Percentiles rank a stretch among this genome's conserved stretches.
Conservation (phyloP, 2,888 invertebrate genomes). For the Melieria omissa region DNA sequence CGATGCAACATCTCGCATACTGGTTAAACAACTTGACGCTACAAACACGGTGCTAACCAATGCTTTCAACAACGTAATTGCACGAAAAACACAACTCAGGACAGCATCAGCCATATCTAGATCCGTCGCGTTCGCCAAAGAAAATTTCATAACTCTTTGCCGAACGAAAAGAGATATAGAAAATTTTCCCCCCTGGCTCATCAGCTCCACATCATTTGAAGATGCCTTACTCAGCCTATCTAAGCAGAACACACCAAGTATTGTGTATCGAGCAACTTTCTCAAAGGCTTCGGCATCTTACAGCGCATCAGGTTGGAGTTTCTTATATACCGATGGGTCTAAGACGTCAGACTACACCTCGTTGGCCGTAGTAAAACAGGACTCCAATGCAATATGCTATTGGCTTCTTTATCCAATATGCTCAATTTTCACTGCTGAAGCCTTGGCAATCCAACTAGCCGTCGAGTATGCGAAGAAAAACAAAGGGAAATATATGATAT, state of each 20-base stretch:
- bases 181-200: conserved; percentile 7
- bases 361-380: neutral
- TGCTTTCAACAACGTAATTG: neutral
- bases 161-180: conserved; percentile 9
- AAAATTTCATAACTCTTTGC: conserved; percentile 8
- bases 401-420: conserved; percentile 12
- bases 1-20: conserved; percentile 14
- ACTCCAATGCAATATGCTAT: neutral
- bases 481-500: conserved; percentile 5
- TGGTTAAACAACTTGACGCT: neutral
- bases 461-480: conserved; percentile 14
- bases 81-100: conserved; percentile 3
- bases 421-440: conserved; percentile 15
- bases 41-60: conserved; percentile 8
- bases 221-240: conserved; percentile 7
- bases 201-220: conserved; percentile 11
- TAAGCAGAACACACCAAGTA: conserved; percentile 8
- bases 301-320: neutral
- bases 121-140: neutral
- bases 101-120: neutral
- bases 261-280: conserved; percentile 7
- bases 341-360: conserved; percentile 1
- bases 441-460: neutral
- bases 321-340: conserved; percentile 3
- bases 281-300: neutral